Percentiles rank a stretch among this genome's conserved stretches.
Evolutionary conservation across 2,888 invertebrate genomes (phyloP).

Genomic region (Heliconius sara): DNA sequence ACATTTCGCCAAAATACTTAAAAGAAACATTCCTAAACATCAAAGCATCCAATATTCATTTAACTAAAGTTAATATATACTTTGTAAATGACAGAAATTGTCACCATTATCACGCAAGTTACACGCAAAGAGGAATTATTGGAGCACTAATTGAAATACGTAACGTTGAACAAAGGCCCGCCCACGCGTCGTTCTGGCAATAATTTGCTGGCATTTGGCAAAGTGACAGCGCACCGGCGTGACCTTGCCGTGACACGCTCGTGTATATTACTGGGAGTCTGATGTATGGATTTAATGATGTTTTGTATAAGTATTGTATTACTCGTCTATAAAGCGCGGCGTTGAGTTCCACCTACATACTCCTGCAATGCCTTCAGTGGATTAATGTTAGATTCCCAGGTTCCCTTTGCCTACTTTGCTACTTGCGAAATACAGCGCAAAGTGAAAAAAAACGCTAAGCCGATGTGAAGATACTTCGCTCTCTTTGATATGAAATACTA

Average conservation of each 20-base stretch:
- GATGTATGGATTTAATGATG: slow-evolving; percentile 9
- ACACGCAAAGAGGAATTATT: slow-evolving; percentile 25
- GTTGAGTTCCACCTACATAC: too few relatives aligned
- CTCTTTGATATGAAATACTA: too few relatives aligned
- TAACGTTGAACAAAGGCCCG: slow-evolving; percentile 44
- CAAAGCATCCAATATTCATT: neutral
- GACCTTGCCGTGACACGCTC: slow-evolving; percentile 32
- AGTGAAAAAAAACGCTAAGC: too few relatives aligned
- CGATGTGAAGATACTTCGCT: too few relatives aligned
- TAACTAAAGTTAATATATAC: neutral
- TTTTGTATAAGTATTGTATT: neutral
- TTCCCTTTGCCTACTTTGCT: too few relatives aligned
- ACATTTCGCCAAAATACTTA: neutral
- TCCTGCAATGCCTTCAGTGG: too few relatives aligned
- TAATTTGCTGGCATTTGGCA: slow-evolving; percentile 44
- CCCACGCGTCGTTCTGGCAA: slow-evolving; percentile 54
- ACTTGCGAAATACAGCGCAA: too few relatives aligned
- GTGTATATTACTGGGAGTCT: slow-evolving; percentile 14
- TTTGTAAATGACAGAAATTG: slow-evolving; percentile 13
- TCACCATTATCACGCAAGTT: slow-evolving; percentile 6
- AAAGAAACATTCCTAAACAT: neutral
- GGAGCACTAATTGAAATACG: slow-evolving; percentile 39
- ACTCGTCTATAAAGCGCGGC: neutral
- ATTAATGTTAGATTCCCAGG: too few relatives aligned
- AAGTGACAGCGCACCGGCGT: slow-evolving; percentile 34